Conservation (phyloP, 2,113 vertebrate species). For the Melanerpes formicivorus region DNA sequence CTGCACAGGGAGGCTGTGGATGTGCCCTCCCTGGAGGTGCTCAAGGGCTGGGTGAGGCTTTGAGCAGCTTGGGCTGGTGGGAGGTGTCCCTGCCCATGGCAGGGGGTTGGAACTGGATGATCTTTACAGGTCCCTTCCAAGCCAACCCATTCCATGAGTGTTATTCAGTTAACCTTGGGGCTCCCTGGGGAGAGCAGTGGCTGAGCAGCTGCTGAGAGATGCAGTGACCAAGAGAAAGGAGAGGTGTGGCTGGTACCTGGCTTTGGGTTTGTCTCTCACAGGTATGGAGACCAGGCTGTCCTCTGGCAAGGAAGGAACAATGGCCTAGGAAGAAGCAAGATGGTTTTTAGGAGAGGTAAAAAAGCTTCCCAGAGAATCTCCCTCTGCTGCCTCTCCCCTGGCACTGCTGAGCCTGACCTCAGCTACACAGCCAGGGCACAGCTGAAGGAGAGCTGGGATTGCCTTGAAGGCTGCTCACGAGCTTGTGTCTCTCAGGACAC, state of each 20-base stretch:
- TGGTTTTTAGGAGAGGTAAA: accelerated
- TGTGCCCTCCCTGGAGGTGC: too few species aligned
- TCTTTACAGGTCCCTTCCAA: too few species aligned
- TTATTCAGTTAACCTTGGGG: not conserved
- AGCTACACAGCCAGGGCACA: not conserved
- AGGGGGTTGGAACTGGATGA: too few species aligned
- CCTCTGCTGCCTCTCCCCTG: not conserved
- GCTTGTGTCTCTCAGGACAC: not conserved
- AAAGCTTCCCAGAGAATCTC: not conserved
- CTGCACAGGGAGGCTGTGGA: too few species aligned
- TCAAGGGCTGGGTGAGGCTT: too few species aligned
- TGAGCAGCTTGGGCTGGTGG: too few species aligned
- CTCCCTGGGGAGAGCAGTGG: not conserved
- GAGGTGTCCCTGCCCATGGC: too few species aligned
- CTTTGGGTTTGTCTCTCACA: slow-evolving; percentile 31
- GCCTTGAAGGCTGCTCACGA: not conserved
- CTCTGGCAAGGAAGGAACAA: slow-evolving; percentile 38
- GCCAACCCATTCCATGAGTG: too few species aligned
- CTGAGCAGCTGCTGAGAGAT: not conserved
- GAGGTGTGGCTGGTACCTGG: slow-evolving; percentile 58
- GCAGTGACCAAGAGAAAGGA: not conserved
- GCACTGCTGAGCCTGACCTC: not conserved
- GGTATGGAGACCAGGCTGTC: not conserved
- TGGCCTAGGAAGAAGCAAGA: slow-evolving; percentile 23
- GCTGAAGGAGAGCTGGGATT: not conserved